These are phyloP conservation scores for Patella depressa DNA, from an alignment of 2,888 invertebrate species.

Conservation along the genomic window DNA sequence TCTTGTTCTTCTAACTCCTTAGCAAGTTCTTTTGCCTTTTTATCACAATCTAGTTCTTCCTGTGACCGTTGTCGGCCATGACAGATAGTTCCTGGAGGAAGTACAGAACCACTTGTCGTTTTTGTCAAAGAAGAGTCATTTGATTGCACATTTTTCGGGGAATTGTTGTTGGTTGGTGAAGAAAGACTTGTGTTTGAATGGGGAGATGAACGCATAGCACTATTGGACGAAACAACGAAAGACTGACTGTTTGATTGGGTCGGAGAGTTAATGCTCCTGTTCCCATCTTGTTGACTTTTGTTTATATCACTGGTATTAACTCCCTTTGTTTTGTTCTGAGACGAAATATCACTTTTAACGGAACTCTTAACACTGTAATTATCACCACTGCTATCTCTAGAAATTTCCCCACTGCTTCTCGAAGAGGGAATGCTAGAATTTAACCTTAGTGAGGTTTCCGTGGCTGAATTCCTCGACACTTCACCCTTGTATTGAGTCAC, in stretches of 20 bases:
- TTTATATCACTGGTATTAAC: background rate
- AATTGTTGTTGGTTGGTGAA: background rate
- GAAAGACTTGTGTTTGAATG: background rate
- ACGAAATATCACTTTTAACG: background rate
- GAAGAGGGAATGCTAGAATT: background rate
- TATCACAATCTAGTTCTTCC: conserved; percentile 86
- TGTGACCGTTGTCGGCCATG: conserved; percentile 69
- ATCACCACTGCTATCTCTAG: background rate
- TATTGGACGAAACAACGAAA: conserved; percentile 9
- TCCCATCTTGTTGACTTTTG: background rate
- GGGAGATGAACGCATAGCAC: background rate
- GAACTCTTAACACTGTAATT: background rate
- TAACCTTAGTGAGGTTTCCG: background rate
- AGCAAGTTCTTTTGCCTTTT: conserved; percentile 74
- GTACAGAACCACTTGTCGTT: background rate
- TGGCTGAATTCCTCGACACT: background rate
- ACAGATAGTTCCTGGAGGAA: background rate
- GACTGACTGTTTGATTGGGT: background rate
- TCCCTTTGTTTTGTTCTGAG: background rate
- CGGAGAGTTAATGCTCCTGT: background rate
- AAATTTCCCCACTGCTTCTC: background rate
- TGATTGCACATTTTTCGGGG: conserved; percentile 12
- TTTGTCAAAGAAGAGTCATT: conserved; percentile 9
- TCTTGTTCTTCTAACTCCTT: conserved; percentile 57
- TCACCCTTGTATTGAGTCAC: too few species aligned